Percentiles rank a stretch among this genome's conserved stretches.
Evolutionary conservation across 1,140 invertebrate species (phyloP).

Genomic region (Drosophila pseudoananassae): DNA sequence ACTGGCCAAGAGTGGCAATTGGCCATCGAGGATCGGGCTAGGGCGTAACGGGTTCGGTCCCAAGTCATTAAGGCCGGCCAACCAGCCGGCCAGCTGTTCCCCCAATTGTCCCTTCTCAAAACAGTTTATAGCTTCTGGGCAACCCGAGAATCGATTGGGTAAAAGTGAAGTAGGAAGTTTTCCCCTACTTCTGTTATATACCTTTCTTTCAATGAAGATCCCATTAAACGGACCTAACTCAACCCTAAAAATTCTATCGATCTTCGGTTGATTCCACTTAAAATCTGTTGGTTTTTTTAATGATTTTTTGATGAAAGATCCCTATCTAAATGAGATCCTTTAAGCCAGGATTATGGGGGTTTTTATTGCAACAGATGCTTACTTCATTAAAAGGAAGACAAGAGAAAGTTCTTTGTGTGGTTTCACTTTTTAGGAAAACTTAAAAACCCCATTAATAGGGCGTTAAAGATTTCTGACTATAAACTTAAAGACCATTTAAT

Average conservation of each 20-base stretch:
- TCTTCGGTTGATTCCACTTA: constrained; percentile 41
- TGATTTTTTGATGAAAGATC: constrained; percentile 45
- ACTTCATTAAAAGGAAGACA: neutral
- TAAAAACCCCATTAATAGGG: neutral
- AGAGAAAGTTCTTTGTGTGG: constrained; percentile 1
- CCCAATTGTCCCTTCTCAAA: constrained; percentile 58
- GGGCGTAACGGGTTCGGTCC: constrained; percentile 28
- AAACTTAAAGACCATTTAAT: neutral
- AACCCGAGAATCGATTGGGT: constrained; percentile 27
- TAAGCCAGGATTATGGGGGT: constrained; percentile 22
- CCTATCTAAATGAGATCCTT: constrained; percentile 46
- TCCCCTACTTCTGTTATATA: constrained; percentile 1
- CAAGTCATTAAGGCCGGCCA: constrained; percentile 35
- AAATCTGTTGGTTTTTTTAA: constrained; percentile 41
- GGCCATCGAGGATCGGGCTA: constrained; percentile 21
- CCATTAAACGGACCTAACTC: constrained; percentile 41
- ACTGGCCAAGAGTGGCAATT: constrained; percentile 6
- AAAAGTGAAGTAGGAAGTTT: constrained; percentile 34
- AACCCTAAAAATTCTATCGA: constrained; percentile 45
- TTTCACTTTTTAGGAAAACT: neutral
- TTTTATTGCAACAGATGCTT: constrained; percentile 30
- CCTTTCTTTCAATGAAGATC: constrained; percentile 23
- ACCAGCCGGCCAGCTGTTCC: constrained; percentile 52
- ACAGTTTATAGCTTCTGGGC: constrained; percentile 57
- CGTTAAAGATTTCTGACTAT: neutral